Evolutionary conservation across 2,888 invertebrate species (phyloP), one percentile per base, ranked within the genome.

Genomic region (Lepetodrilus schrolli): DNA sequence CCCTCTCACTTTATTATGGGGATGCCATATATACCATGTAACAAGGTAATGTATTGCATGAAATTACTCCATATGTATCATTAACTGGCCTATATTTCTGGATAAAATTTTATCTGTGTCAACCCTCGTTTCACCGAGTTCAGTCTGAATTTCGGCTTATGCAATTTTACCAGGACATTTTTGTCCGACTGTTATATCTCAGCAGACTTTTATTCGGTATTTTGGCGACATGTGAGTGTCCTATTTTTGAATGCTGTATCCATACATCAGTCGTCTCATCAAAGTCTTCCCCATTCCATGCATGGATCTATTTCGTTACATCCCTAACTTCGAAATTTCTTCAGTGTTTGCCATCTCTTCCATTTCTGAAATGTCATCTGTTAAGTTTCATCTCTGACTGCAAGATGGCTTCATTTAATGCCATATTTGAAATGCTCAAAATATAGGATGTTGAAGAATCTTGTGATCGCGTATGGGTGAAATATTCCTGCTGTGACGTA

Each of bases 51-150:
- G 38, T 23, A 43, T 47, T 43, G 68, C 43, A 47, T 68, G 38
- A 68, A 21, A 13, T 21, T 66, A 13, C 37, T 30, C 26, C 68
- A 43, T 17, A 13, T 23, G 10, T 68, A 30, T 37, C 47, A 26
- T 68, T 47, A 21, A 43, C 20, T 68, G 21, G 20, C 38, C 21
- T n/a, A 47, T 34, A n/a, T 58, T 21, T 68, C 43, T 66, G 3
- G 20, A n/a, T 43, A 43, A 7, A 36, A 37, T 66, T 66, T 74
- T 50, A 73, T 48, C 77, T 70, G 70, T 77, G 79, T 75, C 79
- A 77, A 75, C 79, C 79, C 77, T 77, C 76, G 68, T 70, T 49
- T 66, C 74, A 76, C 76, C 49, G 76, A 73, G 76, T 70, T 30
- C 13, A 36, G 66, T 37, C 37, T 65, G 50, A 66, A 73, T 36